A percentile compares a stretch with the other conserved stretches of the same genome.
Evolutionary conservation across 2,113 vertebrate genomes (phyloP).

Genomic region (Poeciliopsis turrubarensis): DNA sequence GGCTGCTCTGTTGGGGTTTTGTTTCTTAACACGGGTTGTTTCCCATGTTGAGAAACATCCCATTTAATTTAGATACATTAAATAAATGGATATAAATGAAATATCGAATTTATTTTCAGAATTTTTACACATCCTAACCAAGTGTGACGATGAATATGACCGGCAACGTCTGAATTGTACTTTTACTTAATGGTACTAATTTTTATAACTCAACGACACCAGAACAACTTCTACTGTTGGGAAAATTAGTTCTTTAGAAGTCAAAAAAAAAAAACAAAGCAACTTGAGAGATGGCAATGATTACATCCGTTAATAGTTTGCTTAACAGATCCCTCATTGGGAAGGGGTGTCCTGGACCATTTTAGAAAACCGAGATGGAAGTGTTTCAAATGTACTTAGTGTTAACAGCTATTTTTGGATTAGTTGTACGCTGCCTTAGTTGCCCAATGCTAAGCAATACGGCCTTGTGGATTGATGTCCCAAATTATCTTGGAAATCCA

Average conservation of each 20-base stretch:
- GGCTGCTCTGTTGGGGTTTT: neutral
- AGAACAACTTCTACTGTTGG: neutral
- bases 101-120: neutral
- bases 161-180: too few relatives aligned
- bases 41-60: too few relatives aligned
- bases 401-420: constrained; percentile 51
- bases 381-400: neutral
- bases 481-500: constrained; percentile 31
- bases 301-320: too few relatives aligned
- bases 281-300: too few relatives aligned
- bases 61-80: too few relatives aligned
- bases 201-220: neutral
- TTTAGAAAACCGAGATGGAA: neutral
- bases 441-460: constrained; percentile 51
- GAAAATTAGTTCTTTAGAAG: too few relatives aligned
- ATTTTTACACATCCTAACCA: too few relatives aligned
- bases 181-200: too few relatives aligned
- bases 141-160: too few relatives aligned
- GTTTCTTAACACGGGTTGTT: too few relatives aligned
- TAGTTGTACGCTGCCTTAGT: neutral
- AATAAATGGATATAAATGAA: neutral
- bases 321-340: too few relatives aligned
- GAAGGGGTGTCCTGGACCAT: neutral
- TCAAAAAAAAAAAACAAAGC: too few relatives aligned
- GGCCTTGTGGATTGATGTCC: constrained; percentile 11